Percentiles rank a stretch among this genome's conserved stretches.
Evolutionary conservation across 2,888 invertebrate species (phyloP).

Genomic region (Sericinus montela): DNA sequence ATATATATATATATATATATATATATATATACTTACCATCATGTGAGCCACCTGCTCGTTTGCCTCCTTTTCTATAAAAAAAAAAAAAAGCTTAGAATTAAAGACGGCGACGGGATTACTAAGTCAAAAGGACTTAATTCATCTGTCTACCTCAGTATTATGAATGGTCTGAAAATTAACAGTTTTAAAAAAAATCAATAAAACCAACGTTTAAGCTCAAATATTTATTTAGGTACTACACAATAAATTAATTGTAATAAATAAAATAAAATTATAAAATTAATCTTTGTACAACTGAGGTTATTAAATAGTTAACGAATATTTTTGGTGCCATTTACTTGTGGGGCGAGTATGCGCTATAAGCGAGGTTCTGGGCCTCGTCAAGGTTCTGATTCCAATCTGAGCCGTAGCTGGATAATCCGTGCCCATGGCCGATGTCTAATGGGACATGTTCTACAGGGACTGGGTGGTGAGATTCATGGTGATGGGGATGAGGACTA

Average conservation of each 20-base stretch:
- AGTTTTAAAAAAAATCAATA: too few relatives aligned
- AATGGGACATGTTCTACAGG: slow-evolving; percentile 73
- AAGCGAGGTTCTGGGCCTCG: slow-evolving; percentile 84
- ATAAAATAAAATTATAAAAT: slow-evolving; percentile 61
- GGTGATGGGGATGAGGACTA: slow-evolving; percentile 65
- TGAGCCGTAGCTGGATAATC: slow-evolving; percentile 46
- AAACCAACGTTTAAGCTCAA: slow-evolving; percentile 36
- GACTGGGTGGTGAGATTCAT: slow-evolving; percentile 82
- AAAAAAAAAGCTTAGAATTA: too few relatives aligned
- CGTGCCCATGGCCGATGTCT: slow-evolving; percentile 54
- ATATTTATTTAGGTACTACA: slow-evolving; percentile 42
- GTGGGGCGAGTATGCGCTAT: slow-evolving; percentile 80
- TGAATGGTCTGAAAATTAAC: too few relatives aligned
- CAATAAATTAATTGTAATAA: slow-evolving; percentile 68
- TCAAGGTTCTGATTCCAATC: slow-evolving; percentile 80
- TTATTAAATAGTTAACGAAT: slow-evolving; percentile 22
- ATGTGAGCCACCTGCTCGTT: too few relatives aligned
- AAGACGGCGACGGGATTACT: too few relatives aligned
- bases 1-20: too few relatives aligned
- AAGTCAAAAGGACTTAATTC: too few relatives aligned
- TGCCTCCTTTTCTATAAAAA: too few relatives aligned
- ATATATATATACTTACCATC: too few relatives aligned
- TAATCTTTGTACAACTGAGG: slow-evolving; percentile 72
- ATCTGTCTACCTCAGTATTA: too few relatives aligned
- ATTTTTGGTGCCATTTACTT: slow-evolving; percentile 43